Evolutionary conservation across 2,888 invertebrate species (phyloP), one percentile per base, ranked within the genome.

Genomic region (Campoplex nolae): DNA sequence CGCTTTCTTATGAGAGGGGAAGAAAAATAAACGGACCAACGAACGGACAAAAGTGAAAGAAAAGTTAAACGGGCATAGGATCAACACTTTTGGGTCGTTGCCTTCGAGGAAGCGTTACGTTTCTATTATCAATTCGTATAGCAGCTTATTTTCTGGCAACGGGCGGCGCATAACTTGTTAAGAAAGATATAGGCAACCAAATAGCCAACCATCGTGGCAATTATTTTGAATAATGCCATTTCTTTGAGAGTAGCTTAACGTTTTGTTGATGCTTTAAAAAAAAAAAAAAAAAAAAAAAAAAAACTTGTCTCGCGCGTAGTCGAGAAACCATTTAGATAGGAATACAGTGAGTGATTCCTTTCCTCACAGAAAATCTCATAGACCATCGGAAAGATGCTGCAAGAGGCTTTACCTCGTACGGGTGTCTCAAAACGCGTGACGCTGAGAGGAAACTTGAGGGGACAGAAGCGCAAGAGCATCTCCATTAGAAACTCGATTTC

Each of bases 401-500:
- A 77, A 75, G 62, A 70, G 65, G 65, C 81, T 68, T 62, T 71
- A 35, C 51, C 71, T 45, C n/a, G 51, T 51, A 45, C 71, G 54
- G n/a, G 32, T 62, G 80, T 86, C 80, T 86, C 68, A 76, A 82
- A 87, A 84, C 48, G 70, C 81, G 78, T 75, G 78, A 48, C 77
- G 80, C 77, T 67, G 84, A 58, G 85, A 62, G 86, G 67, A 56
- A 74, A 82, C 81, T 35, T 65, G 48, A 6, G 18, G 54, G 45
- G 80, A 16, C 32, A 54, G 76, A 71, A 9, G 56, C 28, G 56
- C 28, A 48, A 67, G n/a, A 71, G 82, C 77, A 65, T 83, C 87
- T 84, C 87, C 85, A 87, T 87, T 87, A 87, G 87, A 87, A 85
- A 87, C 87, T 87, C 87, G 75, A 87, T 87, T 87, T 87, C 70